Conservation (phyloP, 2,113 vertebrate species). For the Gila orcuttii region DNA sequence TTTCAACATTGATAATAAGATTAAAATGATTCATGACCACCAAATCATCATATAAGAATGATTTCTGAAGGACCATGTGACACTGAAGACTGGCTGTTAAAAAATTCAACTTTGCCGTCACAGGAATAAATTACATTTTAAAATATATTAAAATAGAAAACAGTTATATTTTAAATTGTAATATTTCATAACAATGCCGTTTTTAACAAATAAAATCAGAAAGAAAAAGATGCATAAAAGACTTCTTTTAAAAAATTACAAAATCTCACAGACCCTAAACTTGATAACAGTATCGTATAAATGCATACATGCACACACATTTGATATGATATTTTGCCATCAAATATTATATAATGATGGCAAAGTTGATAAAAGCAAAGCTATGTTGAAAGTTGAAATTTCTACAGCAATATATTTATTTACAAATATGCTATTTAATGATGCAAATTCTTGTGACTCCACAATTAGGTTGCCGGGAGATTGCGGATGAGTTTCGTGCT, state of each 20-base stretch:
- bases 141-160: background rate
- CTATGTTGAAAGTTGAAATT: background rate
- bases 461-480: conserved; percentile 91
- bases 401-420: background rate
- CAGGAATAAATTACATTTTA: background rate
- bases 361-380: background rate
- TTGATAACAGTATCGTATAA: background rate
- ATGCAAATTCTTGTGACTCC: background rate
- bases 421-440: background rate
- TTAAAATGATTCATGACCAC: background rate
- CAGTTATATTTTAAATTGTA: background rate
- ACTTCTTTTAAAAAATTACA: background rate
- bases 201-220: background rate
- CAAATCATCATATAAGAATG: background rate
- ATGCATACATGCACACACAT: background rate
- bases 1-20: background rate
- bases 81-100: background rate
- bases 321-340: background rate
- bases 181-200: background rate
- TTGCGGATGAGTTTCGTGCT: conserved; percentile 92
- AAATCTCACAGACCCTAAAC: background rate
- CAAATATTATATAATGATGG: background rate
- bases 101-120: background rate
- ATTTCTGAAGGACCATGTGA: background rate
- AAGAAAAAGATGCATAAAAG: background rate